These are phyloP conservation scores for Mactra quadrangularis DNA, from an alignment of 1,140 invertebrate species.

Conservation along the genomic window DNA sequence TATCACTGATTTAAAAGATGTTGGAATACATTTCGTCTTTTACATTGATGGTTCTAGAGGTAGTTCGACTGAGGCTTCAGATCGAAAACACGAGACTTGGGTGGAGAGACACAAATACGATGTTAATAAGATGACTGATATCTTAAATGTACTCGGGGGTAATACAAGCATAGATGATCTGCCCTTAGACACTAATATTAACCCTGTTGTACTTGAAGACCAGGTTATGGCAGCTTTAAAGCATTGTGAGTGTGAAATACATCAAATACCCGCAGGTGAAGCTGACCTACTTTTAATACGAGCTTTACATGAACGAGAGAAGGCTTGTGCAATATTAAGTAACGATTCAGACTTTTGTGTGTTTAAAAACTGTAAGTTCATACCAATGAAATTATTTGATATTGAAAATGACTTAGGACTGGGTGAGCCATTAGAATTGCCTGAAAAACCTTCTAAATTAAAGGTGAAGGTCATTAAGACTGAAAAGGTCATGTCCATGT, in stretches of 20 bases:
- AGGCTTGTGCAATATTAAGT: constrained; percentile 78
- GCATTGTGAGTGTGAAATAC: constrained; percentile 74
- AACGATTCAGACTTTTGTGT: constrained; percentile 82
- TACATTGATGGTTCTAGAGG: constrained; percentile 79
- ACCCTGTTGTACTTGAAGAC: constrained; percentile 76
- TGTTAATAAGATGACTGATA: constrained; percentile 66
- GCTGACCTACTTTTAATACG: constrained; percentile 78
- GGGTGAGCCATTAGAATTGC: constrained; percentile 62
- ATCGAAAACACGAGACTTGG: constrained; percentile 79
- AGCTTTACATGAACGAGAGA: constrained; percentile 69
- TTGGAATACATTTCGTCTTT: constrained; percentile 76
- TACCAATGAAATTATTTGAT: constrained; percentile 78
- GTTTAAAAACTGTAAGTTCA: constrained; percentile 75
- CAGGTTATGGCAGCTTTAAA: constrained; percentile 72
- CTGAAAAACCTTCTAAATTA: constrained; percentile 73
- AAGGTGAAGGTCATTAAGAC: constrained; percentile 73
- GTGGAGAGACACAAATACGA: constrained; percentile 69
- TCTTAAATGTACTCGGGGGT: constrained; percentile 72
- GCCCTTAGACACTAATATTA: constrained; percentile 60
- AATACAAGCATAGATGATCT: constrained; percentile 64
- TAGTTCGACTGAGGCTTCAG: constrained; percentile 64
- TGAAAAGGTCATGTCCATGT: constrained; percentile 67
- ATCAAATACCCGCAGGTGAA: constrained; percentile 73
- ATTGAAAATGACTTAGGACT: constrained; percentile 73
- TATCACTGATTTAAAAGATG: constrained; percentile 70